Evolutionary conservation across 2,888 invertebrate genomes (phyloP).

Genomic region (Macrophya annulata): DNA sequence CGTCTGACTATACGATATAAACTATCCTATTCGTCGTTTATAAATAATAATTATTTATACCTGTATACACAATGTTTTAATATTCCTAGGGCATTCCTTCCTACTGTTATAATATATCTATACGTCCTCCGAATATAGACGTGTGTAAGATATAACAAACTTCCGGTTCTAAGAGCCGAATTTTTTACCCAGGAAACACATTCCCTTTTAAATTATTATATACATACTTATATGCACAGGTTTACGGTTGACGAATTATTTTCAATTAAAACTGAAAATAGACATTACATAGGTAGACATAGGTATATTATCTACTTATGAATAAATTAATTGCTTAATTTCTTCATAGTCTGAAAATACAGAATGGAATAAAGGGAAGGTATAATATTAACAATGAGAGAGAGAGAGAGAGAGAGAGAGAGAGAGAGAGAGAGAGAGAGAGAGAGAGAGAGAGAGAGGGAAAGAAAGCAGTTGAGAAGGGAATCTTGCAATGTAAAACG

Average conservation of each 20-base stretch:
- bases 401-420: background rate
- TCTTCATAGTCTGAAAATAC: too few species aligned
- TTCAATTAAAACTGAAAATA: too few species aligned
- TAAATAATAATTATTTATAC: background rate
- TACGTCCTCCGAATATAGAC: background rate
- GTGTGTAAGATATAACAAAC: background rate
- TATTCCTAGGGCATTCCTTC: background rate
- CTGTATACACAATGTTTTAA: background rate
- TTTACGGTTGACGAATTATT: too few species aligned
- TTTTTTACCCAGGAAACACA: constrained; percentile 27
- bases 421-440: background rate
- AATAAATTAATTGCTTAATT: too few species aligned
- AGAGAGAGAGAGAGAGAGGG: background rate
- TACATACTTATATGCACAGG: background rate
- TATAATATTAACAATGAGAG: background rate
- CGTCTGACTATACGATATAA: background rate
- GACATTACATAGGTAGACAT: too few species aligned
- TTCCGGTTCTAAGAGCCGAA: constrained; percentile 23
- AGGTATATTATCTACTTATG: too few species aligned
- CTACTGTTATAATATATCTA: background rate
- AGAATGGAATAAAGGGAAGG: too few species aligned
- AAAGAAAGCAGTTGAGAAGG: background rate
- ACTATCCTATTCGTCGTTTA: background rate
- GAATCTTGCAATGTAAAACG: background rate
- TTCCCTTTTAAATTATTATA: background rate